Base-by-base conservation (phyloP, 30 jellyfish, hydroid and myxozoan species). In the Turritopsis rubra region DNA sequence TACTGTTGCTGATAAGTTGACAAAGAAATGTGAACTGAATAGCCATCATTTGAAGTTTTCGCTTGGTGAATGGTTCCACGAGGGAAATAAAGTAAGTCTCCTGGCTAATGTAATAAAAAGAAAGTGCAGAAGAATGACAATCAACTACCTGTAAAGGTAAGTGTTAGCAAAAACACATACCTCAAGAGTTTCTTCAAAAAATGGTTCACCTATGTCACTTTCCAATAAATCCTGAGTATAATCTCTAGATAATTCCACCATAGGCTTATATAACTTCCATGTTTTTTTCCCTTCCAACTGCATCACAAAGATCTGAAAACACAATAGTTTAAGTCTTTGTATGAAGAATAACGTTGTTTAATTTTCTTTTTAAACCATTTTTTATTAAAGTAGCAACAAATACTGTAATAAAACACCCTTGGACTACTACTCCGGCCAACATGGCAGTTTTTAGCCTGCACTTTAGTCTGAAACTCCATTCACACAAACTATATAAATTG, bases 1-100 rank as follows among this genome's bases (percentile, higher is more conserved):
- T 80, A 87, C 97, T 91, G 84, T 71, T 81, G 73, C 79, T 92
- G 98, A 75, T 84, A 92, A 22, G 98, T 92, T 22, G 98, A 92
- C 0, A 92, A 52, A 23, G 96, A 77, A 8, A 92, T 52, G 54
- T 92, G 98, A 19, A 93, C 75, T 23, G 98, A 92, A 74, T 52
- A 80, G 22, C 95, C 90, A 13, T 80, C 96, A 29, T 73, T 52
- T 16, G 87, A 53, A 21, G 97, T 66, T 65, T 68, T 54, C 7
- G 96, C 95, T 78, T 85, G 90, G 85, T 84, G 95, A 0, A 92
- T 85, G n/a, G 96, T 89, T 53, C 98, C 98, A 73, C 98, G 78
- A 73, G 98, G 98, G 28, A 83, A 88, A 71, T 92, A 92, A 22
- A 92, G 90, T 54, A 88, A 71, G 52, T 92, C 98, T 52, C 98